Evolutionary conservation across 2,797 vertebrate genomes (phyloP).

Genomic region (Pseudomugil gertrudae): DNA sequence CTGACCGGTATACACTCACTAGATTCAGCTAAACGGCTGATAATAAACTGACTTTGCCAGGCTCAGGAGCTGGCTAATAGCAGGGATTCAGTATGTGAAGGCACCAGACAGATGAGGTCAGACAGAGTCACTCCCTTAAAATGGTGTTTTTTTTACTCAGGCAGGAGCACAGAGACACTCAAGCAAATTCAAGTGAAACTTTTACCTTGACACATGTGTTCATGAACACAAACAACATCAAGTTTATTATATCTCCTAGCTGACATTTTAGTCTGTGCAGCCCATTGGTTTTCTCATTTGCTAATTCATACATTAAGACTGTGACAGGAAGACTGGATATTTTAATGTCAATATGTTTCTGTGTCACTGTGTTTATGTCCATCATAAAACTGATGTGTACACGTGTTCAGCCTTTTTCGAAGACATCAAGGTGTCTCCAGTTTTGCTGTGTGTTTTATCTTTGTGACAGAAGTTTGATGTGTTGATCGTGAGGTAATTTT

Average conservation of each 20-base stretch:
- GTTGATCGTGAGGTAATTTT: conserved; percentile 41
- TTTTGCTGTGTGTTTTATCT: conserved; percentile 14
- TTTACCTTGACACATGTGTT: conserved; percentile 6
- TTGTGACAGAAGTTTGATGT: conserved; percentile 31
- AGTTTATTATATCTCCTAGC: conserved; percentile 38
- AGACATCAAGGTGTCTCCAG: not conserved
- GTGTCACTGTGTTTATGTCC: not conserved
- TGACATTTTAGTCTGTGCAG: conserved; percentile 19
- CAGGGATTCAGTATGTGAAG: conserved; percentile 24
- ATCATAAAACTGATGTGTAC: not conserved
- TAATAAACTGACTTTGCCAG: conserved; percentile 41
- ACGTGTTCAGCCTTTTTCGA: not conserved
- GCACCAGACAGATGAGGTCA: conserved; percentile 5
- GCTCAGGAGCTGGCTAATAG: conserved; percentile 27
- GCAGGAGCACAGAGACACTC: not conserved
- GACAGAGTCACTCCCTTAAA: not conserved
- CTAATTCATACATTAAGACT: conserved; percentile 40
- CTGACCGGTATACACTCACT: conserved; percentile 30
- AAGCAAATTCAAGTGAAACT: conserved; percentile 1
- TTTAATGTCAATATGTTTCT: conserved; percentile 9
- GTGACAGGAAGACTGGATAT: conserved; percentile 21
- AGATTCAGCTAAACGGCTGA: conserved; percentile 57
- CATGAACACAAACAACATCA: not conserved
- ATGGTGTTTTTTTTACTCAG: not conserved
- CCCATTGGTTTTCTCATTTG: conserved; percentile 46